Evolutionary conservation across 2,888 invertebrate species (phyloP).

Genomic region (Corbicula japonica): DNA sequence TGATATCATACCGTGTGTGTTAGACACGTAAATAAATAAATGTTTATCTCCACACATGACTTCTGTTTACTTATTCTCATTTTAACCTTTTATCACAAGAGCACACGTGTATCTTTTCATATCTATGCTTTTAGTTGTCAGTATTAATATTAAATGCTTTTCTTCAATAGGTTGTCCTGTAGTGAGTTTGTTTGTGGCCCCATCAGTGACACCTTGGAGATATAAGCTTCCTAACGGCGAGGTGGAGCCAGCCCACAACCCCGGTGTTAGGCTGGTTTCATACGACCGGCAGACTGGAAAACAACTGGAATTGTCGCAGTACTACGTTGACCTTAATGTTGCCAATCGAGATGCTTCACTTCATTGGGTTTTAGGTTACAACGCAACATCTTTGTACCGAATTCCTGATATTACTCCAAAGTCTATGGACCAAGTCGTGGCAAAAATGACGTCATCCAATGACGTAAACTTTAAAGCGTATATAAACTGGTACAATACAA

Average conservation of each 20-base stretch:
- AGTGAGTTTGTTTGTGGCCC: constrained; percentile 94
- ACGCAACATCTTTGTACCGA: constrained; percentile 92
- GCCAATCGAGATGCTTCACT: constrained; percentile 90
- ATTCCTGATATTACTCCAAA: constrained; percentile 92
- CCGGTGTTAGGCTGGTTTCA: constrained; percentile 95
- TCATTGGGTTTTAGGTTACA: constrained; percentile 94
- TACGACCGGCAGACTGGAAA: constrained; percentile 91
- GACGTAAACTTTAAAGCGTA: constrained; percentile 53
- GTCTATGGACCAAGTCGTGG: constrained; percentile 91
- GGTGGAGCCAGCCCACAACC: constrained; percentile 90
- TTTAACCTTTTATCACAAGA: too few species aligned
- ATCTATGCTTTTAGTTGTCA: too few species aligned
- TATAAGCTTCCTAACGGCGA: constrained; percentile 86
- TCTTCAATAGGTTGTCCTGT: too few species aligned
- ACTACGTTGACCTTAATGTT: constrained; percentile 92
- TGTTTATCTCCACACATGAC: too few species aligned
- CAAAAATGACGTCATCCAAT: constrained; percentile 40
- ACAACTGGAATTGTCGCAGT: constrained; percentile 96
- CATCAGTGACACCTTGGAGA: constrained; percentile 95
- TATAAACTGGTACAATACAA: constrained; percentile 63
- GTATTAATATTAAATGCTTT: too few species aligned
- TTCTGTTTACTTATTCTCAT: too few species aligned
- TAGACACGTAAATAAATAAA: too few species aligned
- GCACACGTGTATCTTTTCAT: too few species aligned
- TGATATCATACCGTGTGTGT: too few species aligned